Evolutionary conservation across 1,140 invertebrate genomes (phyloP), one percentile per base, ranked within the genome.

Genomic region (Drosophila sulfurigaster): DNA sequence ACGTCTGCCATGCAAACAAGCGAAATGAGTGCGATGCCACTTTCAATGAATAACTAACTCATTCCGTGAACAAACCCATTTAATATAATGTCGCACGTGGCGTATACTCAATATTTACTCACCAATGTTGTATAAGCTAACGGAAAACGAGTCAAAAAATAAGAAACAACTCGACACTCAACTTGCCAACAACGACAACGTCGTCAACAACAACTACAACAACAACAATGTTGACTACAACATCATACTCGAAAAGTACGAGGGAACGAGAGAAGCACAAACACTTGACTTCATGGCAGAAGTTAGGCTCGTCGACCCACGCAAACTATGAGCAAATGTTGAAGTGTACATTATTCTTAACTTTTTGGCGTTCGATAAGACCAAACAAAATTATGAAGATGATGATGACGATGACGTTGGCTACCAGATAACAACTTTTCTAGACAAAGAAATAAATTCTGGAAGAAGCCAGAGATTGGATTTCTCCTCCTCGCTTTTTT

Each of bases 341-440:
- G 56, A 81, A 88, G 83, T 88, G 77, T 75, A 80, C 77, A 87
- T 88, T 83, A 87, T 88, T 88, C 83, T 75, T 82, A 82, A 88
- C 85, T 87, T 87, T 80, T 66, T 78, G 79, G 83, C 71, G 60
- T 88, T 83, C 83, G 85, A 87, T 83, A 87, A 87, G 83, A 30
- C 63, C 49, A 60, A 62, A 88, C 62, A 75, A 66, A 88, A 83
- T 88, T 87, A 88, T 87, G 83, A 76, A 67, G 81, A 70, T 69
- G 79, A 82, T 76, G 82, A 67, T 72, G 75, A 67, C 69, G 75
- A 70, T 73, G 79, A 87, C 82, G 79, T 68, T 82, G 6, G 65
- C 38, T 63, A 7, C 3, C 38, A 77, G 82, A 80, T 87, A 79
- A 71, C 69, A 75, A 75, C 32, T 64, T 75, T 60, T 11, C 57